phyloP scores from a whole-genome alignment of 2,797 vertebrate genomes.

The Paramormyrops hopkinsi region DNA sequence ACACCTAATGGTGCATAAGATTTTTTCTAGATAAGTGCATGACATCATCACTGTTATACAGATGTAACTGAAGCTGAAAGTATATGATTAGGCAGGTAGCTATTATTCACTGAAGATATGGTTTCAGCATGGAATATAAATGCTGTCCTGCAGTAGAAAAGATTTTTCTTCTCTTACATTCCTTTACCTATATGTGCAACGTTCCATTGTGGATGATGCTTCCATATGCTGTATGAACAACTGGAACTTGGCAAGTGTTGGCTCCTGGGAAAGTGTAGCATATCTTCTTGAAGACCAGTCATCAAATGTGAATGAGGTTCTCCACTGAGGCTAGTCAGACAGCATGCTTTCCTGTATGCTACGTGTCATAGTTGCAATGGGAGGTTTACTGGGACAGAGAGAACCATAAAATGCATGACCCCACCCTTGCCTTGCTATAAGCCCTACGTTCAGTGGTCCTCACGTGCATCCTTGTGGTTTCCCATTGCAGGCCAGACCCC shows the following conservation, averaged over 20 bases:
- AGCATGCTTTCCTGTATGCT: not conserved
- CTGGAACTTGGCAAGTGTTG: not conserved
- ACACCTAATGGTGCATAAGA: not conserved
- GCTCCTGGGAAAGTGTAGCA: not conserved
- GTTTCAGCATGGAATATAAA: not conserved
- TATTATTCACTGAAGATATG: not conserved
- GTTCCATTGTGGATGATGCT: not conserved
- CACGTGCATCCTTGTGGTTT: not conserved
- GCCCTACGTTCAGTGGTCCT: not conserved
- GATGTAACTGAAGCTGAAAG: not conserved
- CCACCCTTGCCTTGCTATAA: not conserved
- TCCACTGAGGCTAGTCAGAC: not conserved
- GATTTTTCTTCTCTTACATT: not conserved
- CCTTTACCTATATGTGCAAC: not conserved
- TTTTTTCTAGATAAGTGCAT: not conserved
- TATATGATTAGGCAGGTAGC: no score
- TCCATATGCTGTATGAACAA: not conserved
- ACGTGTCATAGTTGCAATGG: not conserved
- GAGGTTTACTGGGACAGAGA: not conserved
- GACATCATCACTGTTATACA: not conserved
- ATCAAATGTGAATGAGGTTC: not conserved
- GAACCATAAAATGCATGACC: not conserved
- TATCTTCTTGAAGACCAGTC: conserved; percentile 52
- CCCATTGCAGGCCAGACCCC: conserved; percentile 49
- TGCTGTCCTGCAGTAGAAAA: not conserved